Evolutionary conservation across 2,113 vertebrate genomes (phyloP).

Genomic region (Meriones unguiculatus): DNA sequence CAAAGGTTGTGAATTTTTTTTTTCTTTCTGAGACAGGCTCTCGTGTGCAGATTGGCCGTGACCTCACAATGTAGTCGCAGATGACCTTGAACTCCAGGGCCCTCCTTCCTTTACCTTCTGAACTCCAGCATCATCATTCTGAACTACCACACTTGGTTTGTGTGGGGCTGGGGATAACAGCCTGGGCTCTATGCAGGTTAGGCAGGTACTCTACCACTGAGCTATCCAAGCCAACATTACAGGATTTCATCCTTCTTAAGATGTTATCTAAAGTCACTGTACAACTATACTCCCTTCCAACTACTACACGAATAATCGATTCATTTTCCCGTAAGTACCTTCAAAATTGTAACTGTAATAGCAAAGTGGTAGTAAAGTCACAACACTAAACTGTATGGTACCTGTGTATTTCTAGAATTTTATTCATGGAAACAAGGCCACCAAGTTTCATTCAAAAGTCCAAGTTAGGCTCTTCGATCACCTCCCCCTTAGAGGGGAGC

Average conservation of each 20-base stretch:
- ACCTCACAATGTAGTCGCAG: not conserved
- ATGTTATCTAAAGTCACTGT: not conserved
- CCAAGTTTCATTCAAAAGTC: not conserved
- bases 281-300: not conserved
- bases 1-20: not conserved
- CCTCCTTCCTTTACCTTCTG: not conserved
- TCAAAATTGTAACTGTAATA: constrained; percentile 50
- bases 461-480: not conserved
- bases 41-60: not conserved
- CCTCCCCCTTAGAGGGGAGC: no score
- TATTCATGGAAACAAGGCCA: not conserved
- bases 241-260: not conserved
- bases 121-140: not conserved
- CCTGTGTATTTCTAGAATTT: not conserved
- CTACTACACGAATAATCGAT: constrained; percentile 25
- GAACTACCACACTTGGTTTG: not conserved
- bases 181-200: not conserved
- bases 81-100: not conserved
- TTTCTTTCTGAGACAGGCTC: not conserved
- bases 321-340: constrained; percentile 23
- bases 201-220: not conserved
- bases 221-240: not conserved
- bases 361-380: constrained; percentile 54
- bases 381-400: not conserved
- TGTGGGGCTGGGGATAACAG: not conserved